Conservation (phyloP, 2,113 vertebrate genomes). For the Otolemur garnettii region DNA sequence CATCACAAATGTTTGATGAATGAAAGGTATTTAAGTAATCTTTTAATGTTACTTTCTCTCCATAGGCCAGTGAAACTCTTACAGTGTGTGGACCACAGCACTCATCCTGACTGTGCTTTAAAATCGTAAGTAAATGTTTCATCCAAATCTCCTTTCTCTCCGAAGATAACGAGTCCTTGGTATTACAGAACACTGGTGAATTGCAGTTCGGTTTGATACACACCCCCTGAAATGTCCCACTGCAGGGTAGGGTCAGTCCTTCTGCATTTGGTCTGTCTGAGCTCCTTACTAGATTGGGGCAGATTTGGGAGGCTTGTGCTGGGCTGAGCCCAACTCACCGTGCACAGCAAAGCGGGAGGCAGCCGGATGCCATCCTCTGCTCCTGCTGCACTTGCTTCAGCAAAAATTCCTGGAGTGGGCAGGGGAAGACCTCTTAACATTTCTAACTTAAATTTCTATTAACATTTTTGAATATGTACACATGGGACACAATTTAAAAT, state of each 20-base stretch:
- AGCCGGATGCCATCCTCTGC: fast-evolving
- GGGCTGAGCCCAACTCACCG: too few relatives aligned
- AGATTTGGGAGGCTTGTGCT: too few relatives aligned
- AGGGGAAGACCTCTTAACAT: background rate
- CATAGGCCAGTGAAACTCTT: slow-evolving; percentile 87
- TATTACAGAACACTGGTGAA: background rate
- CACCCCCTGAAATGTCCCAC: fast-evolving
- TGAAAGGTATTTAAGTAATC: background rate
- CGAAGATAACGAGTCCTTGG: background rate
- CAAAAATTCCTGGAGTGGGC: background rate
- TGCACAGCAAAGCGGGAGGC: background rate
- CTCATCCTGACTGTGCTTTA: slow-evolving; percentile 82
- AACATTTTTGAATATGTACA: background rate
- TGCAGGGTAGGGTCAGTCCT: too few relatives aligned
- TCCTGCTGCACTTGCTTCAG: background rate
- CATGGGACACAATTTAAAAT: background rate
- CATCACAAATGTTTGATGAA: background rate
- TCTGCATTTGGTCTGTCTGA: background rate
- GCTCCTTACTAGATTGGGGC: too few relatives aligned
- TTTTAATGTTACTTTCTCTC: slow-evolving; percentile 35
- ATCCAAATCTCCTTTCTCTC: background rate
- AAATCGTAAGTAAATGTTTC: slow-evolving; percentile 83
- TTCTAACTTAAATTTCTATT: background rate
- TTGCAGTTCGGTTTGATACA: background rate
- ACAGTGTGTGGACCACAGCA: slow-evolving; percentile 86